Percentiles rank a stretch among this genome's conserved stretches.
These are phyloP conservation scores for Poeciliopsis presidionis DNA, from an alignment of 2,797 vertebrate genomes.

Conservation along the genomic window DNA sequence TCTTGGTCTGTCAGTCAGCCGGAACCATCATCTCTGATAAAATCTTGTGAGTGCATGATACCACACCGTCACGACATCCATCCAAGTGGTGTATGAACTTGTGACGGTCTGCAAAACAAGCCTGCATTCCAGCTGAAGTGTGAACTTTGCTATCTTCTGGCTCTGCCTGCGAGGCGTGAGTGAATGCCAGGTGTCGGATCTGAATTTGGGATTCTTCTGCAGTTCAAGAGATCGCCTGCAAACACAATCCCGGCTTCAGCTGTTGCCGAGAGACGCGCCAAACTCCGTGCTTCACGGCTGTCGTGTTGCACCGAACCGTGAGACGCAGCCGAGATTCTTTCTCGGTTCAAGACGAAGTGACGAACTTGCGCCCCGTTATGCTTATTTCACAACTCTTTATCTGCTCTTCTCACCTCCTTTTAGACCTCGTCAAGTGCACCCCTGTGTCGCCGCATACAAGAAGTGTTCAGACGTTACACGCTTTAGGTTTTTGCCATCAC, in stretches of 20 bases:
- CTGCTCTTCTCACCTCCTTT: neutral
- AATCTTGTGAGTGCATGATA: slow-evolving; percentile 50
- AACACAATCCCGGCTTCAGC: slow-evolving; percentile 23
- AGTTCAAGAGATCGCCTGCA: slow-evolving; percentile 44
- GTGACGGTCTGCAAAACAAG: slow-evolving; percentile 46
- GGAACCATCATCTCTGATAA: slow-evolving; percentile 45
- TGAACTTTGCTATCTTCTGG: slow-evolving; percentile 43
- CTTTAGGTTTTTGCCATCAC: neutral
- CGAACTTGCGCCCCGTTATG: neutral
- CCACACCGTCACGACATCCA: slow-evolving; percentile 58
- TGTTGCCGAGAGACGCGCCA: slow-evolving; percentile 37
- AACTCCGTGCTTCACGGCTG: slow-evolving; percentile 7
- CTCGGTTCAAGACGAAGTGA: slow-evolving; percentile 20
- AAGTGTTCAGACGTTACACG: neutral
- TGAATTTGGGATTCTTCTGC: slow-evolving; percentile 47
- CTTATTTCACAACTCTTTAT: slow-evolving; percentile 10
- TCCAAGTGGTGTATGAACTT: slow-evolving; percentile 63
- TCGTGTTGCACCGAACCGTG: slow-evolving; percentile 14
- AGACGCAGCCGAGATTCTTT: slow-evolving; percentile 23
- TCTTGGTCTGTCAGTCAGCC: slow-evolving; percentile 32
- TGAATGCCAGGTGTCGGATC: slow-evolving; percentile 57
- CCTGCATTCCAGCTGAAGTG: slow-evolving; percentile 58
- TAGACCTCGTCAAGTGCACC: neutral
- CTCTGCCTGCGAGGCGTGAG: slow-evolving; percentile 50
- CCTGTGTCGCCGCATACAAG: neutral